A percentile compares a stretch with the other conserved stretches of the same genome.
phyloP scores from a whole-genome alignment of 2,113 vertebrate genomes.

The Myotis lucifugus region DNA sequence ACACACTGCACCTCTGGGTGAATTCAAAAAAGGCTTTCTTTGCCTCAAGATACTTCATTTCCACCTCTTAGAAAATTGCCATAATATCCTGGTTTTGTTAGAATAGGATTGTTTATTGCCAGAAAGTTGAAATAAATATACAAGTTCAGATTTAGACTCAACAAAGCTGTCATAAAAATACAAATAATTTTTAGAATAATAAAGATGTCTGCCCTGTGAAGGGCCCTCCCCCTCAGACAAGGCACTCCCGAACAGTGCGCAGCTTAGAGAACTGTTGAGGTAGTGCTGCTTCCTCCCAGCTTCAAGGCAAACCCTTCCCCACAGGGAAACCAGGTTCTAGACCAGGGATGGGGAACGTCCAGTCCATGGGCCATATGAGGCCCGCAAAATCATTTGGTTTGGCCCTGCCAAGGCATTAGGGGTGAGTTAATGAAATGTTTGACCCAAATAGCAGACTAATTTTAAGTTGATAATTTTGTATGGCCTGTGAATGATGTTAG shows the following conservation, averaged over 20 bases:
- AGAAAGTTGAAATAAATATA: not conserved
- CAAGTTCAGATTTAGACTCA: slow-evolving; percentile 10
- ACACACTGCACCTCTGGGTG: not conserved
- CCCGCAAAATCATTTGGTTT: too few species aligned
- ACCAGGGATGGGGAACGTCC: not conserved
- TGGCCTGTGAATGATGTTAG: too few species aligned
- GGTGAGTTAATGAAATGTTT: too few species aligned
- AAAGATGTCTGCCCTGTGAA: not conserved
- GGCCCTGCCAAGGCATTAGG: too few species aligned
- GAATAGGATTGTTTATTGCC: not conserved
- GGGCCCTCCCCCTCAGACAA: not conserved
- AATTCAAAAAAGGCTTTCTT: slow-evolving; percentile 19
- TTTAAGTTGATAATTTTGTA: too few species aligned
- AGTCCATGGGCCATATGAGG: too few species aligned
- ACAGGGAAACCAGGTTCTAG: not conserved
- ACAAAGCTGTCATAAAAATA: not conserved
- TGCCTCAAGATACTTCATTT: slow-evolving; percentile 8
- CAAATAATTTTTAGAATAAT: not conserved
- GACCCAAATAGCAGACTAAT: too few species aligned
- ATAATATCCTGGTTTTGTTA: slow-evolving; percentile 40
- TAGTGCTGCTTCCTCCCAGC: not conserved
- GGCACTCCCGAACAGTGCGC: not conserved
- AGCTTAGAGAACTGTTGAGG: not conserved
- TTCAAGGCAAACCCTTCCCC: not conserved
- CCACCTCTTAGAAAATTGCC: slow-evolving; percentile 39